Evolutionary conservation across 2,888 invertebrate genomes (phyloP).

Genomic region (Scaptomyza parva): DNA sequence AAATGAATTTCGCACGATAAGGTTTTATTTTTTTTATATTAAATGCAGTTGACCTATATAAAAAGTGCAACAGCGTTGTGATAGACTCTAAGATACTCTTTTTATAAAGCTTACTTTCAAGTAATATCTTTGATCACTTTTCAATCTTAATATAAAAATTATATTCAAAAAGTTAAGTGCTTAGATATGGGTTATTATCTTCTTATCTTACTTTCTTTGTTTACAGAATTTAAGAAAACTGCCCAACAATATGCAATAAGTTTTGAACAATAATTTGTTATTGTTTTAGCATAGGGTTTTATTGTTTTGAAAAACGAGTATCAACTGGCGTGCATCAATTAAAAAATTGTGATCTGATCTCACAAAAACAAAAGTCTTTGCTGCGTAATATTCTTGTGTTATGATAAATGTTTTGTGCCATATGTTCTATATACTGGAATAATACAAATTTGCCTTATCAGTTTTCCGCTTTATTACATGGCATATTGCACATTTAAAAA

Average conservation of each 20-base stretch:
- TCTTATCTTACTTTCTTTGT: too few relatives aligned
- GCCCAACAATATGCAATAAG: conserved; percentile 44
- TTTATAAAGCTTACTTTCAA: too few relatives aligned
- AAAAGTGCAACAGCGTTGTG: background rate
- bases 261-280: background rate
- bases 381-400: conserved; percentile 9
- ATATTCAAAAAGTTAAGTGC: too few relatives aligned
- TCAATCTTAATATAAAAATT: too few relatives aligned
- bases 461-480: background rate
- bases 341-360: conserved; percentile 34
- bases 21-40: background rate
- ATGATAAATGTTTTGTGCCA: background rate
- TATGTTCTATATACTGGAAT: background rate
- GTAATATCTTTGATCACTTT: too few relatives aligned
- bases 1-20: too few relatives aligned
- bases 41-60: background rate
- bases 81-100: background rate
- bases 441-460: conserved; percentile 51
- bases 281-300: too few relatives aligned
- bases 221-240: too few relatives aligned
- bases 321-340: conserved; percentile 25
- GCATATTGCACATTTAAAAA: conserved; percentile 3
- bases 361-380: conserved; percentile 1
- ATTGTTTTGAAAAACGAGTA: conserved; percentile 4
- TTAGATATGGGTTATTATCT: too few relatives aligned